Percentiles rank a stretch among this genome's conserved stretches.
phyloP scores from a whole-genome alignment of 2,888 invertebrate species.

The Fragum sueziense region DNA sequence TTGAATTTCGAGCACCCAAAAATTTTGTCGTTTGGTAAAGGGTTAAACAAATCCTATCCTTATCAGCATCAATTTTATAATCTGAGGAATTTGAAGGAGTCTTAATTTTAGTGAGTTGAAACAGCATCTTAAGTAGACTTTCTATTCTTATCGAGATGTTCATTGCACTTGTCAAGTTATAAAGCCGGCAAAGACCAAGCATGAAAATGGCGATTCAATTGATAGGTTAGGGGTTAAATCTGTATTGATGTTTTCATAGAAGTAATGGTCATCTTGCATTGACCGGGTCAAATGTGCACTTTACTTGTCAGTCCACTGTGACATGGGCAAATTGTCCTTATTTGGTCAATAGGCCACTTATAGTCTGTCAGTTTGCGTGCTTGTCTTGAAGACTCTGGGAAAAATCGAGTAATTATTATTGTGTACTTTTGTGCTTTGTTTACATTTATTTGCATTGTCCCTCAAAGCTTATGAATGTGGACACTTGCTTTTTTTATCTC shows the following conservation, averaged over 20 bases:
- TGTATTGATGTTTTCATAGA: slow-evolving; percentile 52
- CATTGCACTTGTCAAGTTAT: too few species aligned
- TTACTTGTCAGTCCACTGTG: slow-evolving; percentile 18
- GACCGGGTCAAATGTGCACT: slow-evolving; percentile 57
- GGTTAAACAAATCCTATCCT: too few species aligned
- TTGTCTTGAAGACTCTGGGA: slow-evolving; percentile 10
- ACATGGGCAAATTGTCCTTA: slow-evolving; percentile 15
- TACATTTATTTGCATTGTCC: too few species aligned
- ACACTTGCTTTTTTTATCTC: too few species aligned
- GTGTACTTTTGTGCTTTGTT: background rate
- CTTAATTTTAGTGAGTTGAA: too few species aligned
- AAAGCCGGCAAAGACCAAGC: background rate
- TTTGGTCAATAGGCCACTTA: slow-evolving; percentile 15
- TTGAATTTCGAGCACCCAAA: too few species aligned
- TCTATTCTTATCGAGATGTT: too few species aligned
- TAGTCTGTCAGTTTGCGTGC: slow-evolving; percentile 12
- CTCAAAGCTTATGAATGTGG: too few species aligned
- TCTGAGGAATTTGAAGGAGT: too few species aligned
- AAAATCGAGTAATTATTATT: background rate
- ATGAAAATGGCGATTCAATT: background rate
- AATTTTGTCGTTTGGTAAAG: too few species aligned
- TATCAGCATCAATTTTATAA: too few species aligned
- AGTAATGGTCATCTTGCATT: slow-evolving; percentile 53
- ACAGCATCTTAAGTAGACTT: too few species aligned
- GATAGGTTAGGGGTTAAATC: slow-evolving; percentile 10